phyloP scores from a whole-genome alignment of 2,888 invertebrate genomes.

The Pristionchus entomophagus region DNA sequence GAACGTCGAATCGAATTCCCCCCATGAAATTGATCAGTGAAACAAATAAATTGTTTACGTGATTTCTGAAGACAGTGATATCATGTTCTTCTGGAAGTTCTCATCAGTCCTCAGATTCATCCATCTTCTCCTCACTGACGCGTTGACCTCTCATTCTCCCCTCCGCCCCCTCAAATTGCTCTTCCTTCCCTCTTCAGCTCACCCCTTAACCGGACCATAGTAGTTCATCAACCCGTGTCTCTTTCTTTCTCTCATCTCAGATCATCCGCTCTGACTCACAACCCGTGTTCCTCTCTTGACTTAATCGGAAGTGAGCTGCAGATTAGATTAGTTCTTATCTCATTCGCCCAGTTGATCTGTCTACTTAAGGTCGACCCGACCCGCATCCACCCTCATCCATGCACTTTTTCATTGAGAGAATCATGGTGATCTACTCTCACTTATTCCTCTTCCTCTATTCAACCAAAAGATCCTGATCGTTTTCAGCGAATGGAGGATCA shows the following conservation, averaged over 20 bases:
- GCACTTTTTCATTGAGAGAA: slow-evolving; percentile 30
- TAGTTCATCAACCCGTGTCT: background rate
- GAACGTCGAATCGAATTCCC: too few relatives aligned
- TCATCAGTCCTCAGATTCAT: background rate
- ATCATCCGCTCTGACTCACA: background rate
- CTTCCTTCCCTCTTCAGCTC: background rate
- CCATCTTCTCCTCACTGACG: background rate
- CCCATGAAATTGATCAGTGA: background rate
- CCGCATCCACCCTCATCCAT: background rate
- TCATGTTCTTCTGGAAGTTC: background rate
- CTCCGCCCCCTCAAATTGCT: slow-evolving; percentile 11
- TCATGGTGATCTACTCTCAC: slow-evolving; percentile 7
- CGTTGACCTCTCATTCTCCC: background rate
- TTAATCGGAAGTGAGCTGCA: slow-evolving; percentile 25
- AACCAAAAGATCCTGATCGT: background rate
- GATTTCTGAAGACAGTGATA: too few relatives aligned
- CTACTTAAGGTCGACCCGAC: slow-evolving; percentile 39
- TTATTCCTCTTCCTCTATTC: background rate
- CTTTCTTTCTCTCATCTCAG: background rate
- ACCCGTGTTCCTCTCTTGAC: background rate
- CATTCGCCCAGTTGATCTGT: background rate
- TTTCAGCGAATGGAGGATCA: slow-evolving; percentile 12
- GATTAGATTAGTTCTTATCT: background rate
- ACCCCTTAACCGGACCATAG: too few relatives aligned
- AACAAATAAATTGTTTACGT: background rate